Evolutionary conservation across 2,888 invertebrate genomes (phyloP), one percentile per base, ranked within the genome.

Genomic region (Minunthozetes semirufus): DNA sequence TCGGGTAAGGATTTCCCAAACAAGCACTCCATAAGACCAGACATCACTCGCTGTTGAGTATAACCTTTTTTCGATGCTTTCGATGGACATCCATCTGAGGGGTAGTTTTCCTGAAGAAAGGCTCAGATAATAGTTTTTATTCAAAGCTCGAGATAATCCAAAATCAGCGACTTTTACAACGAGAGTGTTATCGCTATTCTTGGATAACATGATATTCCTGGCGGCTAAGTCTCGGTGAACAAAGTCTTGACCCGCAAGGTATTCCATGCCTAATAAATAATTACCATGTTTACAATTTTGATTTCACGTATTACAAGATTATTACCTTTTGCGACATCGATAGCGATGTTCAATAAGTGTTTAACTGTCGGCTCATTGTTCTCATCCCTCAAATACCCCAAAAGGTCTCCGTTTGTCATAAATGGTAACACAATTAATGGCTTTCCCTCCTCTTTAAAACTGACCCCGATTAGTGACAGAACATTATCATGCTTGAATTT

Each of bases 221-320:
- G 86, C 85, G 3, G 85, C 86, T 72, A 86, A 79, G 80, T 86
- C 86, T 76, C 86, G 80, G 79, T 86, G 86, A 29, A 86, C 84
- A 80, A 84, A 86, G 78, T 85, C 84, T 66, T 84, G 81, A n/a
- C 81, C 81, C 19, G 85, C 81, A 33, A 86, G 80, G 78, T 86
- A 86, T n/a, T 82, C 81, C 86, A 86, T 86, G 46, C 86, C 86
- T 73, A 19, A 6, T n/a, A 6, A 19, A n/a, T n/a, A n/a, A 19
- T 13, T 19, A 42, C 6, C 5, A 13, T n/a, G 42, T 42, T 42
- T 42, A 13, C n/a, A 42, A 13, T 42, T 33, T 33, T 33, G 8
- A 42, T 9, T 42, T 27, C 25, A n/a, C 6, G 17, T 9, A 66
- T 27, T 11, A n/a, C 29, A 9, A 25, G 1, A 1, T 15, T 9